Conservation (phyloP, 2,888 invertebrate genomes). For the Pegoplata infirma region DNA sequence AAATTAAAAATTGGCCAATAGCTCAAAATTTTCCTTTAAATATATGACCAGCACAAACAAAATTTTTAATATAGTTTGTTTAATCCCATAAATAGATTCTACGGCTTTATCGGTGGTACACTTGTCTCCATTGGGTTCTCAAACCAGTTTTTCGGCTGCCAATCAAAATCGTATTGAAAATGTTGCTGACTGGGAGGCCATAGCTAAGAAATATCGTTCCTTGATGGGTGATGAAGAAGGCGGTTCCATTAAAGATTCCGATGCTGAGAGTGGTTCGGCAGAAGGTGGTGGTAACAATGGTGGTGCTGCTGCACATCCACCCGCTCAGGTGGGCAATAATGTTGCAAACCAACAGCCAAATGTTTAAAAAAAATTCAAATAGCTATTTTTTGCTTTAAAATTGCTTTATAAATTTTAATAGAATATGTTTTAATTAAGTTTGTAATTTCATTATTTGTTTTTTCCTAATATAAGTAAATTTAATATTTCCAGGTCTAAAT, state of each 20-base stretch:
- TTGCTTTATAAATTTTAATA: neutral
- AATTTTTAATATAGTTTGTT: conserved; percentile 1
- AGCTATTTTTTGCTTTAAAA: conserved; percentile 2
- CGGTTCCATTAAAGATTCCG: conserved; percentile 77
- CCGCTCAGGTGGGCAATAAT: conserved; percentile 76
- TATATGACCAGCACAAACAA: neutral
- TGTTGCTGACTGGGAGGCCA: conserved; percentile 94
- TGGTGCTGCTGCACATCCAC: conserved; percentile 67
- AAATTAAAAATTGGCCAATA: conserved; percentile 49
- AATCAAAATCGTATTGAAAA: conserved; percentile 89
- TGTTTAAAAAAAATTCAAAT: conserved; percentile 46
- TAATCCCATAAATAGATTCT: conserved; percentile 80
- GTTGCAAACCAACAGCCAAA: conserved; percentile 63
- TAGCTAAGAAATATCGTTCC: conserved; percentile 92
- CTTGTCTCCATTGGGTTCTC: conserved; percentile 90
- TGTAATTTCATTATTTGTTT: neutral
- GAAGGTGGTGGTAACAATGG: conserved; percentile 69
- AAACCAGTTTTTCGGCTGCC: conserved; percentile 87
- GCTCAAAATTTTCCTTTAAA: conserved; percentile 70
- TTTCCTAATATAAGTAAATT: conserved; percentile 23
- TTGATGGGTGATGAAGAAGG: conserved; percentile 83
- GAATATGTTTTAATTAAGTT: neutral
- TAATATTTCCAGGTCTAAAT: conserved; percentile 60
- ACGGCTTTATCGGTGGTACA: conserved; percentile 89
- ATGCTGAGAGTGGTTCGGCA: conserved; percentile 76